A percentile compares a stretch with the other conserved stretches of the same genome.
Evolutionary conservation across 2,888 invertebrate species (phyloP).

Genomic region (Epistrophe eligans): DNA sequence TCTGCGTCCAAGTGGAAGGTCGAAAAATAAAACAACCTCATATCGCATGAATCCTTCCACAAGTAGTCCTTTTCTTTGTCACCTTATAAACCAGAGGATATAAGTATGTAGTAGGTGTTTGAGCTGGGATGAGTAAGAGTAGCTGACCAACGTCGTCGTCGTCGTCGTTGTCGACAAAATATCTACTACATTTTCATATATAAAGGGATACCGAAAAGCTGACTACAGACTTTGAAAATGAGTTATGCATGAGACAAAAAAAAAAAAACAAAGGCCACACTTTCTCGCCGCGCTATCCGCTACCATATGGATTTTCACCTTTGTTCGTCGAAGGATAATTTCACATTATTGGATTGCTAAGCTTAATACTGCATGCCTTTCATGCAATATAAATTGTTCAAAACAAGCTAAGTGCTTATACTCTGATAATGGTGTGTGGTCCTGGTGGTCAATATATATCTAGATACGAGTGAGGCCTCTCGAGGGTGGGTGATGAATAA

Average conservation of each 20-base stretch:
- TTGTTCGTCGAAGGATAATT: conserved; percentile 71
- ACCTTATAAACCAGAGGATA: conserved; percentile 39
- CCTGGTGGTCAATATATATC: conserved; percentile 44
- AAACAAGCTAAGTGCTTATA: conserved; percentile 72
- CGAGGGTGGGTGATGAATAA: neutral
- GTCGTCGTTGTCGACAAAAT: conserved; percentile 15
- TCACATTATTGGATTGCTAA: conserved; percentile 70
- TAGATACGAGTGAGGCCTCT: neutral
- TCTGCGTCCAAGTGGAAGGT: conserved; percentile 63
- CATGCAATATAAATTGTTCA: conserved; percentile 68
- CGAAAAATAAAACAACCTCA: conserved; percentile 50
- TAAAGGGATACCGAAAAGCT: conserved; percentile 41
- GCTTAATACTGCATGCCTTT: conserved; percentile 36
- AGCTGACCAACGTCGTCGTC: conserved; percentile 43
- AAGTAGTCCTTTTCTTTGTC: conserved; percentile 59
- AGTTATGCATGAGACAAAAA: conserved; percentile 61
- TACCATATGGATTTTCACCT: conserved; percentile 56
- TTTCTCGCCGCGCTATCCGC: neutral
- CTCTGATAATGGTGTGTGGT: conserved; percentile 63
- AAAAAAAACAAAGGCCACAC: conserved; percentile 21
- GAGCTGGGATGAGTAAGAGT: neutral
- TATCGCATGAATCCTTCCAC: conserved; percentile 36
- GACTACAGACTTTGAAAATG: conserved; percentile 51
- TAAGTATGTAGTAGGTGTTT: too few species aligned
- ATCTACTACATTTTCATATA: conserved; percentile 43